phyloP scores from a whole-genome alignment of 2,888 invertebrate genomes.

The Byasa hedistus region DNA sequence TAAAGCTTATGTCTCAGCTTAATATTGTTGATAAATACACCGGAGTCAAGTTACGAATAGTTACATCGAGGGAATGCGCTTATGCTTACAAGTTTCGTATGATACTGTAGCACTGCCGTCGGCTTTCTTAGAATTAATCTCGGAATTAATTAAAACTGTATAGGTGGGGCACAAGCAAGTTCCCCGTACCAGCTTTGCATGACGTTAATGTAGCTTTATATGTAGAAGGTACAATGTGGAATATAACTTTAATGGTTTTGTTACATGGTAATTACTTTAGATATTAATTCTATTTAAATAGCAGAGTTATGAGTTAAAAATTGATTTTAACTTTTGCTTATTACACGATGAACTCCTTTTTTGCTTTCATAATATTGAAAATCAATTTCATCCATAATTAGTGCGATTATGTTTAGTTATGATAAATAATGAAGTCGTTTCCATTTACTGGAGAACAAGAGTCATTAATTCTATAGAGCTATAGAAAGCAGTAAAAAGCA shows the following conservation, averaged over 20 bases:
- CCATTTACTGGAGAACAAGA: no score
- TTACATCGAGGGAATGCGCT: constrained; percentile 17
- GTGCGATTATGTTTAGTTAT: no score
- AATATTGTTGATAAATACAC: neutral
- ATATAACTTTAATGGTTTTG: constrained; percentile 5
- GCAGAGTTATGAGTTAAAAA: no score
- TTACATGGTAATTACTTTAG: neutral
- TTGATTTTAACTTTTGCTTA: no score
- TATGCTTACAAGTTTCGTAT: constrained; percentile 13
- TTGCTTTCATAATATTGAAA: no score
- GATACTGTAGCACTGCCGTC: constrained; percentile 9
- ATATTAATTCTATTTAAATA: no score
- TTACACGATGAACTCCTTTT: no score
- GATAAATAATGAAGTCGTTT: no score
- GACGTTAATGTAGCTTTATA: neutral
- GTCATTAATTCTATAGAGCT: no score
- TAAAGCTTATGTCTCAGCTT: neutral
- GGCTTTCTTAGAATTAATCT: constrained; percentile 27
- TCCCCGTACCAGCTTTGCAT: constrained; percentile 1
- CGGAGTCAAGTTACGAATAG: constrained; percentile 21
- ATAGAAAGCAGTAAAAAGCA: no score
- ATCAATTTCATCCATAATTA: no score
- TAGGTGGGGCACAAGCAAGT: constrained; percentile 18
- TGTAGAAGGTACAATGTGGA: neutral
- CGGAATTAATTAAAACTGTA: constrained; percentile 21